Conservation (phyloP, 2,113 vertebrate genomes). For the Hemicordylus capensis region DNA sequence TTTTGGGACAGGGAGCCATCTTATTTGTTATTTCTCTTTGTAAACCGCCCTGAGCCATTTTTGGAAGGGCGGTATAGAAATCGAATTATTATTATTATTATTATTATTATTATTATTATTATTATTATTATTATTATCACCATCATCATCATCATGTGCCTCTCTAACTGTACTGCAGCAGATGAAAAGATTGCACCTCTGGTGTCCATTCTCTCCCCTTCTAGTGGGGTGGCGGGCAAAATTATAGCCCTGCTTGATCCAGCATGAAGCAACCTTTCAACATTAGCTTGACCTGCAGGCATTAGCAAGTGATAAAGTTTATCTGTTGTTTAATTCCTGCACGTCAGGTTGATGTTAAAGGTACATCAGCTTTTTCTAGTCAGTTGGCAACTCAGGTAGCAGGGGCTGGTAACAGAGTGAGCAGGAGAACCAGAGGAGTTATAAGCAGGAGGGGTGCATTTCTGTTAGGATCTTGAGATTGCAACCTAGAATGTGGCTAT, state of each 20-base stretch:
- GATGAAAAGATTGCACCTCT: not conserved
- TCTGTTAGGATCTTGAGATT: not conserved
- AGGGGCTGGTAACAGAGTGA: too few relatives aligned
- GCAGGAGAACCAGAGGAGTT: not conserved
- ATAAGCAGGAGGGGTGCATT: not conserved
- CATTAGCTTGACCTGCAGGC: not conserved
- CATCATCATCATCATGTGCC: too few relatives aligned
- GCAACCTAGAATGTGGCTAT: not conserved
- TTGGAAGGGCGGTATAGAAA: too few relatives aligned
- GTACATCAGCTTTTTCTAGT: not conserved
- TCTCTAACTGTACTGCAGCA: not conserved
- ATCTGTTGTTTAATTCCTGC: not conserved
- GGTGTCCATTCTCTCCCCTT: not conserved
- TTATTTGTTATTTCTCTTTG: too few relatives aligned
- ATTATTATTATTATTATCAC: too few relatives aligned
- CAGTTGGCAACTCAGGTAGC: not conserved
- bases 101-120: too few relatives aligned
- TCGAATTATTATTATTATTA: too few relatives aligned
- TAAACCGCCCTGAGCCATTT: too few relatives aligned
- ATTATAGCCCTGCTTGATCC: not conserved
- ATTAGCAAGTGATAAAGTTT: not conserved
- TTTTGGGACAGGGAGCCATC: too few relatives aligned
- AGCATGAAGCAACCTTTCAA: not conserved
- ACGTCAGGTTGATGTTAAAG: not conserved
- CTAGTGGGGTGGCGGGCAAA: not conserved